These are phyloP conservation scores for Meteorus cinctellus DNA, from an alignment of 2,888 invertebrate species.

Conservation along the genomic window DNA sequence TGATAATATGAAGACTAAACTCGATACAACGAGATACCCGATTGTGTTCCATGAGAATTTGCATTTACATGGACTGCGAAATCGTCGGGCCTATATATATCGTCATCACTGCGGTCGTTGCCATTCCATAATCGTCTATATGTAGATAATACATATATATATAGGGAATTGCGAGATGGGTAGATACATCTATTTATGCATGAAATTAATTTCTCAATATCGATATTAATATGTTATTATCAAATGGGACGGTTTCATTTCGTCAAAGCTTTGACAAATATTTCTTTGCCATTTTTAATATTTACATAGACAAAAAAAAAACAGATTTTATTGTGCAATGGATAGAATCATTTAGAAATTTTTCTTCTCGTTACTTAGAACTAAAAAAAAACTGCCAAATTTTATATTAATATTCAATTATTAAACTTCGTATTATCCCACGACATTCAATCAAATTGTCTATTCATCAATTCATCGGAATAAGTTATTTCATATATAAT, in stretches of 20 bases:
- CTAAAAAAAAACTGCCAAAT: no score
- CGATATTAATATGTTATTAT: background rate
- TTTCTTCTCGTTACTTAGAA: no score
- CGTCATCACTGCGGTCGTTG: slow-evolving; percentile 37
- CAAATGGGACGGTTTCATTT: no score
- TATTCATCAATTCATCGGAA: background rate
- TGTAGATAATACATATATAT: slow-evolving; percentile 1
- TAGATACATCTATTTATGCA: background rate
- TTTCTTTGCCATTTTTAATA: no score
- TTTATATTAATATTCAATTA: no score
- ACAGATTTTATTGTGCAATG: no score
- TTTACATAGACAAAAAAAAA: no score
- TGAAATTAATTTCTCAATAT: no score
- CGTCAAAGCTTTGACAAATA: no score
- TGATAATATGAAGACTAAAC: slow-evolving; percentile 52
- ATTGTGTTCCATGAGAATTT: slow-evolving; percentile 54
- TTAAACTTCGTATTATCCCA: no score
- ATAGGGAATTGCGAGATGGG: background rate
- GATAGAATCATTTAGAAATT: no score
- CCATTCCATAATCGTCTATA: slow-evolving; percentile 34
- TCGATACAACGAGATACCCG: slow-evolving; percentile 50
- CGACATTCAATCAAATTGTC: background rate
- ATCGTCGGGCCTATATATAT: slow-evolving; percentile 52
- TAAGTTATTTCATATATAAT: background rate
- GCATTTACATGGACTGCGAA: slow-evolving; percentile 58